Conservation (phyloP, 2,797 vertebrate species). For the Aphelocoma californica region DNA sequence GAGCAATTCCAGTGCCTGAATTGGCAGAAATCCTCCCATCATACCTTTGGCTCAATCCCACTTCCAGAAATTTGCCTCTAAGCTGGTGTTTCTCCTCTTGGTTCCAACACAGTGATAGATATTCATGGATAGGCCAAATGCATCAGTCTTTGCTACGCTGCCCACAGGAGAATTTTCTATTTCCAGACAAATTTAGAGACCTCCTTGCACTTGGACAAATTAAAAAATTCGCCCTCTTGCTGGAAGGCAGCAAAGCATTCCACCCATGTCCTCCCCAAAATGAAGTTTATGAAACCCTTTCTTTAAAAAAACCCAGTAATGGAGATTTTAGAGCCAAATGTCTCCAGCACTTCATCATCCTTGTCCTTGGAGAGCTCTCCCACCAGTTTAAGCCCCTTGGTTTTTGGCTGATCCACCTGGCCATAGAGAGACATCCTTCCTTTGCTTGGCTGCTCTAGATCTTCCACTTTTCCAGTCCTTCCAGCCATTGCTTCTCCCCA, state of each 20-base stretch:
- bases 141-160: background rate
- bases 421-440: background rate
- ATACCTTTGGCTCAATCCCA: background rate
- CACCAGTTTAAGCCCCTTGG: background rate
- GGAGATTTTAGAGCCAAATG: background rate
- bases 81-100: fast-evolving
- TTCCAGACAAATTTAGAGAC: background rate
- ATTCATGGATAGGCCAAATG: background rate
- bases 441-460: background rate
- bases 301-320: background rate
- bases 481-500: background rate
- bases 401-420: background rate
- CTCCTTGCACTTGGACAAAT: background rate
- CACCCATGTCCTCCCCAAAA: background rate
- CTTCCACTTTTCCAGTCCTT: background rate
- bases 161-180: background rate
- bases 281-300: background rate
- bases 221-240: background rate
- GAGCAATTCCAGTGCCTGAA: background rate
- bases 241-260: background rate
- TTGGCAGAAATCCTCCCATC: background rate
- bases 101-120: background rate
- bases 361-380: background rate
- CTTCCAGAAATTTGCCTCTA: background rate
- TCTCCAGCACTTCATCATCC: background rate